These are phyloP conservation scores for Chalcis sispes DNA, from an alignment of 2,888 invertebrate genomes.

Conservation along the genomic window DNA sequence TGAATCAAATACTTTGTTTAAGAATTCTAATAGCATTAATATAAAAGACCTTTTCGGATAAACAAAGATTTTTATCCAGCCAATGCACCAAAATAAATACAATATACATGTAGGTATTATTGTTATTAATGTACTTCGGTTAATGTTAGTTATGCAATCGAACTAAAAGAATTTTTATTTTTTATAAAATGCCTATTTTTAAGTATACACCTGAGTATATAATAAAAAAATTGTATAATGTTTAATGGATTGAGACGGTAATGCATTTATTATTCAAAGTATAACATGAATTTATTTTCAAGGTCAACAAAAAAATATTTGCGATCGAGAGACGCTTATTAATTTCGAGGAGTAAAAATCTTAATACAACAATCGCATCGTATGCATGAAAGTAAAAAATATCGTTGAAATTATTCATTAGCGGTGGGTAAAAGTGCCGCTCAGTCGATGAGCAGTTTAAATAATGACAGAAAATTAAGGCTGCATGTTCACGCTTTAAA, in stretches of 20 bases:
- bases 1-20: slow-evolving; percentile 13
- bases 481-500: slow-evolving; percentile 56
- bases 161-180: not conserved
- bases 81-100: too few relatives aligned
- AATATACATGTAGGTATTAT: too few relatives aligned
- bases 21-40: slow-evolving; percentile 8
- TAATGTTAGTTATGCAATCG: too few relatives aligned
- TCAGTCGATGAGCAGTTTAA: slow-evolving; percentile 45
- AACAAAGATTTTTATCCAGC: too few relatives aligned
- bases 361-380: slow-evolving; percentile 13
- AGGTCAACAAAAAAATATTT: not conserved
- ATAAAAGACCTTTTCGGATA: not conserved
- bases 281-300: too few relatives aligned
- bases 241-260: not conserved
- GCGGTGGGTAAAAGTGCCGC: slow-evolving; percentile 42
- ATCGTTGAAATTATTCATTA: slow-evolving; percentile 50
- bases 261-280: not conserved
- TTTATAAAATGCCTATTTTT: not conserved
- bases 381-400: slow-evolving; percentile 2
- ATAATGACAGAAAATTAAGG: slow-evolving; percentile 59
- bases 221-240: not conserved
- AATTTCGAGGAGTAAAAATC: not conserved
- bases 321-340: not conserved
- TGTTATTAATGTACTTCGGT: too few relatives aligned
- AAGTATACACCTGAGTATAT: too few relatives aligned